Percentiles rank a stretch among this genome's conserved stretches.
Evolutionary conservation across 1,140 invertebrate genomes (phyloP).

Genomic region (Diachasma alloeum): DNA sequence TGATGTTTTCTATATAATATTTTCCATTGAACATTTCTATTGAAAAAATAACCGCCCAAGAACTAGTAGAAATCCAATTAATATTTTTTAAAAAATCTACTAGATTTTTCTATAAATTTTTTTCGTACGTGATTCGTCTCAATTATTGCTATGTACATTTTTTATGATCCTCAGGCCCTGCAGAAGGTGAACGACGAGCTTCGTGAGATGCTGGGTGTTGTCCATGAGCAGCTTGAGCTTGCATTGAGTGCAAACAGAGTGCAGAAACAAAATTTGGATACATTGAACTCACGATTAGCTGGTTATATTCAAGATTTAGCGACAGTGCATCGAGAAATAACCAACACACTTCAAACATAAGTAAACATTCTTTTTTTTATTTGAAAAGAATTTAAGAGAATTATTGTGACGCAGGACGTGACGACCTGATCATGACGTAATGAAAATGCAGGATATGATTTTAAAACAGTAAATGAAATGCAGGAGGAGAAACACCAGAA

Average conservation of each 20-base stretch:
- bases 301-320: slow-evolving; percentile 86
- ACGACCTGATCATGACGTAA: slow-evolving; percentile 18
- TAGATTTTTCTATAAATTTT: no score
- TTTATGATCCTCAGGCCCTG: slow-evolving; percentile 61
- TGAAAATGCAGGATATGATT: slow-evolving; percentile 11
- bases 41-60: no score
- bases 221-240: slow-evolving; percentile 85
- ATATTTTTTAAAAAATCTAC: no score
- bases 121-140: background rate
- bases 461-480: background rate
- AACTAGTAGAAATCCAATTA: no score
- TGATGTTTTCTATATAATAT: no score
- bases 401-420: slow-evolving; percentile 27
- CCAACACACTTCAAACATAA: slow-evolving; percentile 81
- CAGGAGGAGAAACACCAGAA: background rate
- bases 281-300: slow-evolving; percentile 83
- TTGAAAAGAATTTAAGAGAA: slow-evolving; percentile 13
- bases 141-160: slow-evolving; percentile 2
- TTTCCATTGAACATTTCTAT: no score
- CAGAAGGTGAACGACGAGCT: slow-evolving; percentile 80
- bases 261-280: slow-evolving; percentile 84
- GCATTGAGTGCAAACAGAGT: slow-evolving; percentile 83
- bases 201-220: slow-evolving; percentile 74
- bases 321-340: slow-evolving; percentile 84
- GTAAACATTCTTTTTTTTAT: slow-evolving; percentile 32